Percentiles rank a stretch among this genome's conserved stretches.
These are phyloP conservation scores for Serinus canaria DNA, from an alignment of 2,113 vertebrate species.

Conservation along the genomic window DNA sequence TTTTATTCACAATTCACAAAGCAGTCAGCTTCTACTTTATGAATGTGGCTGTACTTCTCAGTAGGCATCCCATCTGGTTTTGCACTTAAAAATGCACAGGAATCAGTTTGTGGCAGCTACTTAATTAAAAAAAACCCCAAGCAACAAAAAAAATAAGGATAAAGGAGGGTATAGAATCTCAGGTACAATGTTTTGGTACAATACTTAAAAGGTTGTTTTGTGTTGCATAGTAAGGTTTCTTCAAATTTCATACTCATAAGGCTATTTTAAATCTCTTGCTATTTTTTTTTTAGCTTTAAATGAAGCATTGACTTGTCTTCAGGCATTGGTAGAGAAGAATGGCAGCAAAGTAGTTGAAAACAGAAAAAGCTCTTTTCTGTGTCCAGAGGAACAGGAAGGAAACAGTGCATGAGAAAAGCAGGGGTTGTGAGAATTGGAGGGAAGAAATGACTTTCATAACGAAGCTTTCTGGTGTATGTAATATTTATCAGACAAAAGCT, in stretches of 20 bases:
- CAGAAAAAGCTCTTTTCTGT: neutral
- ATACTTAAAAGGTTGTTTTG: neutral
- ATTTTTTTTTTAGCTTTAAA: neutral
- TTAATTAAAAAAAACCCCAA: neutral
- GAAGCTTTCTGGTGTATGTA: neutral
- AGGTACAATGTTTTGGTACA: neutral
- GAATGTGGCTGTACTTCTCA: neutral
- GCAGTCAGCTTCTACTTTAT: neutral
- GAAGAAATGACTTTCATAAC: neutral
- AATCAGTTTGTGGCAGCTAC: neutral
- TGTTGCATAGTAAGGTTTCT: neutral
- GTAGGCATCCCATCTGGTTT: neutral
- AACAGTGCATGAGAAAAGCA: neutral
- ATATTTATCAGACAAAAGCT: neutral
- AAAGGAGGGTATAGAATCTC: neutral
- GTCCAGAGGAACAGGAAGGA: constrained; percentile 26
- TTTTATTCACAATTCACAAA: neutral
- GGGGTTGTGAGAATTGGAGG: neutral
- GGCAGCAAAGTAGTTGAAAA: neutral
- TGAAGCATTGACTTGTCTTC: neutral
- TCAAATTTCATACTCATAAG: neutral
- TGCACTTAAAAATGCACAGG: neutral
- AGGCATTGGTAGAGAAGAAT: neutral
- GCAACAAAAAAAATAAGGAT: neutral
- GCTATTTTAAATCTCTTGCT: neutral